Percentiles rank a stretch among this genome's conserved stretches.
phyloP scores from a whole-genome alignment of 2,113 vertebrate genomes.

The Pelusios castaneus region DNA sequence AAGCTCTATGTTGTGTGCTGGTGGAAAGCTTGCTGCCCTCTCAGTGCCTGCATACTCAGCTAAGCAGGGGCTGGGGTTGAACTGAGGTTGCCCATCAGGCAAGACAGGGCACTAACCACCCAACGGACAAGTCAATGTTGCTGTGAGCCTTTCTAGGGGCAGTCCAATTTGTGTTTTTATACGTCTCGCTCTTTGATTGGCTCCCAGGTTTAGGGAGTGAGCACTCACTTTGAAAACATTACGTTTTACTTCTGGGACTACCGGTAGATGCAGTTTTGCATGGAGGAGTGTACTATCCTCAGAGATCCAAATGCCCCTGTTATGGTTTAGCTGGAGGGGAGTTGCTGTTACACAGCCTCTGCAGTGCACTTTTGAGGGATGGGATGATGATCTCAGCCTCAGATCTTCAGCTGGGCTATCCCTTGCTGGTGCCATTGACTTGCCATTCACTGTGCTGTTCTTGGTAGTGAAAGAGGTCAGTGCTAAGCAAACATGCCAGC shows the following conservation, averaged over 20 bases:
- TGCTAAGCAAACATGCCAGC: neutral
- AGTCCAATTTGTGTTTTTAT: neutral
- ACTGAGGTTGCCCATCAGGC: neutral
- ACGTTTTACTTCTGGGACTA: neutral
- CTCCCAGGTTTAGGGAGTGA: neutral
- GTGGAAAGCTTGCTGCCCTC: neutral
- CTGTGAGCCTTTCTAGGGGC: neutral
- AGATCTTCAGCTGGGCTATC: neutral
- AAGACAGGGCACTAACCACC: neutral
- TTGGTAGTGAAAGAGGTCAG: neutral
- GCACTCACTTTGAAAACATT: neutral
- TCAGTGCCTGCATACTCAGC: neutral
- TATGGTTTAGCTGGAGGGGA: neutral
- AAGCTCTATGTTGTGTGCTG: neutral
- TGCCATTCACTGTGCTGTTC: neutral
- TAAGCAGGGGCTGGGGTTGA: neutral
- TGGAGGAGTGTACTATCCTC: neutral
- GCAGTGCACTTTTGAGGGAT: rapidly evolving
- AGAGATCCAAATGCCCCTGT: neutral
- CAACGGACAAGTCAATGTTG: neutral
- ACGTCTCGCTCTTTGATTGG: neutral
- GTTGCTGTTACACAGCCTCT: neutral
- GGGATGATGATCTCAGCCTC: rapidly evolving
- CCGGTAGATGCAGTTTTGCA: neutral
- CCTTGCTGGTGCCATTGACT: neutral